Conservation (phyloP, 1,140 invertebrate species). For the Pogonus chalceus region DNA sequence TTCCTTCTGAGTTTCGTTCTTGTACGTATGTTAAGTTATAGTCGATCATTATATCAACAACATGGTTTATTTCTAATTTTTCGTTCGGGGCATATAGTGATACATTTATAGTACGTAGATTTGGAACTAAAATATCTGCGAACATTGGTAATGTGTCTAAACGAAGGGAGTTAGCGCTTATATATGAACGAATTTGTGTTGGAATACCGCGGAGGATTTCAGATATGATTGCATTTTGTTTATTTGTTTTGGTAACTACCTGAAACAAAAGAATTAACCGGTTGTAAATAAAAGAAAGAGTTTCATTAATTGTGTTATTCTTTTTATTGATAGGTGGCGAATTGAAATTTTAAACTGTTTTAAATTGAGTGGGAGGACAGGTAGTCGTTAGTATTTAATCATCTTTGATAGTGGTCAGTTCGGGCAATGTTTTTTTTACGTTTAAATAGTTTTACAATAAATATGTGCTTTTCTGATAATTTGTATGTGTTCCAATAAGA, state of each 20-base stretch:
- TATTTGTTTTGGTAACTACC: slow-evolving; percentile 44
- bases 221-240: slow-evolving; percentile 46
- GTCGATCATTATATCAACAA: slow-evolving; percentile 80
- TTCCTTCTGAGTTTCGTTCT: slow-evolving; percentile 64
- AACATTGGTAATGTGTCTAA: slow-evolving; percentile 67
- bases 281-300: slow-evolving; percentile 2
- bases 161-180: slow-evolving; percentile 44
- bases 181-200: slow-evolving; percentile 47
- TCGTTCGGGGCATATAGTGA: slow-evolving; percentile 71
- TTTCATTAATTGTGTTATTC: too few species aligned
- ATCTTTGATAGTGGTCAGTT: too few species aligned
- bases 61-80: slow-evolving; percentile 54
- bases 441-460: too few species aligned
- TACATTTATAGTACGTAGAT: slow-evolving; percentile 61
- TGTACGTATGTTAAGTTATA: slow-evolving; percentile 82
- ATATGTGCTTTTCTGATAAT: too few species aligned
- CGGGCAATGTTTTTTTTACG: too few species aligned
- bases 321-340: too few species aligned
- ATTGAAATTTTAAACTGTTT: too few species aligned
- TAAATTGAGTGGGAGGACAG: too few species aligned
- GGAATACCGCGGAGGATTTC: slow-evolving; percentile 52
- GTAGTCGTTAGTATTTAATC: too few species aligned
- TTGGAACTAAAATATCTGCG: slow-evolving; percentile 64
- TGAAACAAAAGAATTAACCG: slow-evolving; percentile 31
- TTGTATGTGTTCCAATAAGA: too few species aligned